Percentiles rank a stretch among this genome's conserved stretches.
These are phyloP conservation scores for Steatornis caripensis DNA, from an alignment of 2,113 vertebrate genomes.

Conservation along the genomic window DNA sequence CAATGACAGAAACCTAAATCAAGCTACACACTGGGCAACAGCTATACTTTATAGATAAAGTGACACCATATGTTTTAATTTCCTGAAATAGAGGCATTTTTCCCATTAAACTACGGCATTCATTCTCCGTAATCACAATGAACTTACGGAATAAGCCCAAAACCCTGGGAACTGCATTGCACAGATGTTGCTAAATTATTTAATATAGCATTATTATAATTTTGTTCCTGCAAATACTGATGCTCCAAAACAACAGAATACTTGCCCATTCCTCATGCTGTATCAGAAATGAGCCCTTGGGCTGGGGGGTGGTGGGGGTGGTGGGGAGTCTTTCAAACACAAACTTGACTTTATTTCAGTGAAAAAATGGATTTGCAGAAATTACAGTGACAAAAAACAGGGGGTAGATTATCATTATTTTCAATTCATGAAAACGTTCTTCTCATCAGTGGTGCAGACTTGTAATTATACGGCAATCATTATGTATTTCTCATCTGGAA, in stretches of 20 bases:
- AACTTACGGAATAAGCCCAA: background rate
- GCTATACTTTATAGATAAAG: background rate
- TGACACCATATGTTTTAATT: background rate
- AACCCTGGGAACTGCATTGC: background rate
- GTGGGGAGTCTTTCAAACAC: background rate
- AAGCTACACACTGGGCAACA: background rate
- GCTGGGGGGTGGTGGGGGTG: no score
- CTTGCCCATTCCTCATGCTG: background rate
- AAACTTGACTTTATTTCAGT: background rate
- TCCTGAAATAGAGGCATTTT: background rate
- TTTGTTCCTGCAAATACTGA: background rate
- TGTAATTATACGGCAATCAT: background rate
- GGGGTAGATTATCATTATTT: background rate
- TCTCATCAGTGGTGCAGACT: background rate
- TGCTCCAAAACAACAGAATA: background rate
- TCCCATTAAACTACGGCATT: background rate
- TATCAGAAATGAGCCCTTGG: background rate
- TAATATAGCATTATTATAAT: conserved; percentile 36
- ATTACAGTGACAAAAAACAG: background rate
- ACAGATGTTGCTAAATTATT: conserved; percentile 50
- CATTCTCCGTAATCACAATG: background rate
- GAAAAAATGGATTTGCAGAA: conserved; percentile 6
- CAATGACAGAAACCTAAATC: background rate
- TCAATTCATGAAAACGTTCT: background rate
- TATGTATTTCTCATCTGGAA: background rate